Percentiles rank a stretch among this genome's conserved stretches.
These are phyloP conservation scores for Saguinus imperator DNA, from an alignment of 2,113 vertebrate species.

Conservation along the genomic window DNA sequence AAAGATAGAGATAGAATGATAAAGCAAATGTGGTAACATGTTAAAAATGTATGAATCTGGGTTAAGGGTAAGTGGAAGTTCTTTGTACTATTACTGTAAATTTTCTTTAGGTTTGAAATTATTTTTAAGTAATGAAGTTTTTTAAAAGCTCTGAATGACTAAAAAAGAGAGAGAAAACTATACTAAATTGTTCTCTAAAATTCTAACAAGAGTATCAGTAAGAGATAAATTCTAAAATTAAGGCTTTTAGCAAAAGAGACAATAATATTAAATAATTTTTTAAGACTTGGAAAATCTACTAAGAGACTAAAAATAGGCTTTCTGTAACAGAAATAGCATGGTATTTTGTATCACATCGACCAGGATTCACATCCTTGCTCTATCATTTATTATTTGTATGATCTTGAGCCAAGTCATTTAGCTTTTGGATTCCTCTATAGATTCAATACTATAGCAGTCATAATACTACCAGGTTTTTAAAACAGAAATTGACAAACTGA, in stretches of 20 bases:
- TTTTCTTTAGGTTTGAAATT: constrained; percentile 23
- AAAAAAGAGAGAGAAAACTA: background rate
- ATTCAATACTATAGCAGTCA: background rate
- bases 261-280: background rate
- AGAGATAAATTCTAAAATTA: background rate
- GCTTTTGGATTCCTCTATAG: background rate
- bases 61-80: background rate
- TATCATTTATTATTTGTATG: constrained; percentile 6
- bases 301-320: background rate
- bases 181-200: background rate
- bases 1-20: background rate
- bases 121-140: background rate
- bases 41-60: constrained; percentile 28
- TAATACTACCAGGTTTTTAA: background rate
- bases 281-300: background rate
- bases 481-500: background rate
- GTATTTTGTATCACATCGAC: constrained; percentile 11
- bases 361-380: constrained; percentile 26
- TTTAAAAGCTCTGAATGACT: background rate
- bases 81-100: background rate
- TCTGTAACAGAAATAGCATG: background rate
- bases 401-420: background rate
- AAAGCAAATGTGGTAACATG: background rate
- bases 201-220: background rate
- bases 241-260: background rate